Evolutionary conservation across 2,113 vertebrate species (phyloP).

Genomic region (Zosterops lateralis): DNA sequence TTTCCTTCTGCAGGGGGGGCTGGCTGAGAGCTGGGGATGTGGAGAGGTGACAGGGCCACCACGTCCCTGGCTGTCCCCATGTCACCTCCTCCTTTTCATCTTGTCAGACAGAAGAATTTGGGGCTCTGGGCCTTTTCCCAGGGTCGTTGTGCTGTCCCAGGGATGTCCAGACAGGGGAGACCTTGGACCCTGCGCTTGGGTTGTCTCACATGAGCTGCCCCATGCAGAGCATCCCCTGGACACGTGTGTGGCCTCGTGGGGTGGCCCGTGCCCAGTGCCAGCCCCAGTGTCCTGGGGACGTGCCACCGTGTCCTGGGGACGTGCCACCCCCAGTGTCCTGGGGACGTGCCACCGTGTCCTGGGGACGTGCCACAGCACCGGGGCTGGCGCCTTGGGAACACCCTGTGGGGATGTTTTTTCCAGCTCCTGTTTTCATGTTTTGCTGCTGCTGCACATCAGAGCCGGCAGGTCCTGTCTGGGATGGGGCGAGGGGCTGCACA

Average conservation of each 20-base stretch:
- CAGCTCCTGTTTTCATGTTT: background rate
- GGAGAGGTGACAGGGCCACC: fast-evolving
- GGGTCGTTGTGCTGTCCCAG: fast-evolving
- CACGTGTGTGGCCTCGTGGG: background rate
- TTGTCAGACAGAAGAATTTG: fast-evolving
- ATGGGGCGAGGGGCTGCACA: no score
- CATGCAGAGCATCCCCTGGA: fast-evolving
- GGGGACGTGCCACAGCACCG: background rate
- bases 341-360: background rate
- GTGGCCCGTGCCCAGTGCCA: background rate
- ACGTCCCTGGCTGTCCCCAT: fast-evolving
- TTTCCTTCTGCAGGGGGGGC: background rate
- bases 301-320: no score
- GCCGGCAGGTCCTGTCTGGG: background rate
- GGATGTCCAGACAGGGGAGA: background rate
- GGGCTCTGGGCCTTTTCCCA: background rate
- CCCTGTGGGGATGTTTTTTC: background rate
- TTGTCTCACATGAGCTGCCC: background rate
- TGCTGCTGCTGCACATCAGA: background rate
- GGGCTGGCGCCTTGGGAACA: background rate
- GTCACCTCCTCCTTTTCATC: background rate
- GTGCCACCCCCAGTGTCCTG: no score
- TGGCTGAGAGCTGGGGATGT: fast-evolving
- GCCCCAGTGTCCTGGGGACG: background rate
- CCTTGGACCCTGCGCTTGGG: background rate